These are phyloP conservation scores for Proisotoma minuta DNA, from an alignment of 2,888 invertebrate genomes.

Conservation along the genomic window DNA sequence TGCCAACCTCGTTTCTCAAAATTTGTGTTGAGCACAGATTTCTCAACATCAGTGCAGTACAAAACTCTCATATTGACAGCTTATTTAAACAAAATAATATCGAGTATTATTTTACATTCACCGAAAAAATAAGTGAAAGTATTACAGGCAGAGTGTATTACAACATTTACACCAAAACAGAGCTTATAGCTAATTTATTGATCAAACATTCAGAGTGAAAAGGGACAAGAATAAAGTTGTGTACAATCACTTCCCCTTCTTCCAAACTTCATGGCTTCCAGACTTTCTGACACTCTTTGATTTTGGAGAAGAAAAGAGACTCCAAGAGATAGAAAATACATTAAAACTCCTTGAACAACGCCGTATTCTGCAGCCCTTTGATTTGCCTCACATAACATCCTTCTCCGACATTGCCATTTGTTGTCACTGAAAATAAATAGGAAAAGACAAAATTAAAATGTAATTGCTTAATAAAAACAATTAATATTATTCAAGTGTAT, in stretches of 20 bases:
- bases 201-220: slow-evolving; percentile 28
- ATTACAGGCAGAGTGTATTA: no score
- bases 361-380: slow-evolving; percentile 41
- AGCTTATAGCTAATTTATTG: not conserved
- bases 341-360: slow-evolving; percentile 29
- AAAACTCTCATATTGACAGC: slow-evolving; percentile 56
- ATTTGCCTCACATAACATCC: slow-evolving; percentile 43
- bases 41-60: slow-evolving; percentile 84
- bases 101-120: no score
- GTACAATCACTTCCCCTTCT: slow-evolving; percentile 39
- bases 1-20: slow-evolving; percentile 89
- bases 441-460: not conserved
- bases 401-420: slow-evolving; percentile 41
- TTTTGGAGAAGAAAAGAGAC: slow-evolving; percentile 37
- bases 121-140: no score
- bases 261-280: slow-evolving; percentile 45
- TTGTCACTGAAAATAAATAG: slow-evolving; percentile 30
- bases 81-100: no score
- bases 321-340: slow-evolving; percentile 36
- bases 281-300: slow-evolving; percentile 41
- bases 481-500: not conserved
- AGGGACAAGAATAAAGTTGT: slow-evolving; percentile 40
- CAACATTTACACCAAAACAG: not conserved
- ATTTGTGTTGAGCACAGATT: slow-evolving; percentile 84
- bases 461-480: not conserved